Base-by-base conservation (phyloP, 2,113 vertebrate species). In the Lophochroa leadbeateri region DNA sequence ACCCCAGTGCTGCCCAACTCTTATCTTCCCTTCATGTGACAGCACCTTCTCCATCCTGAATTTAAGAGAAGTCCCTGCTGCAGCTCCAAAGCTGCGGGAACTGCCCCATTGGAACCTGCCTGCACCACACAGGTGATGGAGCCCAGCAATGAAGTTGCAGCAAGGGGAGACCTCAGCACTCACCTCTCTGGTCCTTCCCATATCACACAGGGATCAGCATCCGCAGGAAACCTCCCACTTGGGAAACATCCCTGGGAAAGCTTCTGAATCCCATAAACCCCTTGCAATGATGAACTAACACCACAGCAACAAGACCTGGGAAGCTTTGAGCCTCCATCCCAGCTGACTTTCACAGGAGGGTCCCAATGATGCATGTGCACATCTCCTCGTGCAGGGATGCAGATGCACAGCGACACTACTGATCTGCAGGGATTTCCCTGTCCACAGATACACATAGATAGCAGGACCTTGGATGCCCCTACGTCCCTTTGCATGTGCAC, bases 1-100 rank as follows among this genome's bases (percentile, higher is more conserved):
- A 47, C 21, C n/a, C 20, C 23, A 27, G 16, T 4, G 16, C 33
- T 64, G 18, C 61, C 39, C 25, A 1, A 2, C 52, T 69, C 27
- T 41, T 41, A 47, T 7, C 49, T 64, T 74, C 53, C 24, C 27
- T 52, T 71, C 0, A 0, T 10, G 27, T 49, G 53, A 81, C 1
- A 7, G 58, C 31, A 74, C 5, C 65, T 74, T 65, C 50, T 74
- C 55, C 60, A 70, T 1, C 74, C 68, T 31, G 39, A 69, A 41
- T 49, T 77, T 21, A 28, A 69, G 9, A 92, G 27, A 85, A 76
- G 16, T 7, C 61, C 68, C 53, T 57, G 67, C 61, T 67, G n/a
- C 50, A 90, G 61, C 50, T 75, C 35, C 13, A 15, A 52, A 61
- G 39, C 63, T 68, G 47, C 0, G 2, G 72, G 63, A 80, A 19